Conservation (phyloP, 2,113 vertebrate genomes). For the Mirounga angustirostris region DNA sequence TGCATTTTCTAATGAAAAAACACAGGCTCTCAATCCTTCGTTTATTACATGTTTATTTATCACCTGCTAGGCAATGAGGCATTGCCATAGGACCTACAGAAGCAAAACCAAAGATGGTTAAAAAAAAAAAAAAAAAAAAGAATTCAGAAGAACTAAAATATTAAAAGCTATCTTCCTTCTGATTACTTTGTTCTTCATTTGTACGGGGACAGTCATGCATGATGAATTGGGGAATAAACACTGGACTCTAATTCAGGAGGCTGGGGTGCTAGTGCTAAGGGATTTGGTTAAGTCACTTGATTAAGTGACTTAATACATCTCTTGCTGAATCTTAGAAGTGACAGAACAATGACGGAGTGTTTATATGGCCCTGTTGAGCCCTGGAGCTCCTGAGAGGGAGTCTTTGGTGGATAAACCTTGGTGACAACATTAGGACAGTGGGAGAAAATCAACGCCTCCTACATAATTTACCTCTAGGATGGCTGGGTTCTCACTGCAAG, state of each 20-base stretch:
- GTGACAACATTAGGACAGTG: not conserved
- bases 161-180: not conserved
- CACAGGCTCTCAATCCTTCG: not conserved
- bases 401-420: not conserved
- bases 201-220: not conserved
- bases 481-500: not conserved
- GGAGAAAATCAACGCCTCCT: not conserved
- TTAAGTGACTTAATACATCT: not conserved
- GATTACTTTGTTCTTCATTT: not conserved
- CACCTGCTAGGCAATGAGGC: not conserved
- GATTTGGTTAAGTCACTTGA: not conserved
- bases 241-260: not conserved
- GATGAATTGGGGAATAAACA: not conserved
- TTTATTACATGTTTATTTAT: not conserved
- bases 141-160: not conserved
- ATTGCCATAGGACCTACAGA: not conserved
- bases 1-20: not conserved
- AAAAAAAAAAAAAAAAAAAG: not conserved
- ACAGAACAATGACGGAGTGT: not conserved
- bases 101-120: not conserved
- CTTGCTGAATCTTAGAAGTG: not conserved
- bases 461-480: not conserved
- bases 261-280: not conserved
- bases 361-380: too few relatives aligned
- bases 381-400: not conserved